phyloP scores from a whole-genome alignment of 2,113 vertebrate genomes.

The Taxidea taxus region DNA sequence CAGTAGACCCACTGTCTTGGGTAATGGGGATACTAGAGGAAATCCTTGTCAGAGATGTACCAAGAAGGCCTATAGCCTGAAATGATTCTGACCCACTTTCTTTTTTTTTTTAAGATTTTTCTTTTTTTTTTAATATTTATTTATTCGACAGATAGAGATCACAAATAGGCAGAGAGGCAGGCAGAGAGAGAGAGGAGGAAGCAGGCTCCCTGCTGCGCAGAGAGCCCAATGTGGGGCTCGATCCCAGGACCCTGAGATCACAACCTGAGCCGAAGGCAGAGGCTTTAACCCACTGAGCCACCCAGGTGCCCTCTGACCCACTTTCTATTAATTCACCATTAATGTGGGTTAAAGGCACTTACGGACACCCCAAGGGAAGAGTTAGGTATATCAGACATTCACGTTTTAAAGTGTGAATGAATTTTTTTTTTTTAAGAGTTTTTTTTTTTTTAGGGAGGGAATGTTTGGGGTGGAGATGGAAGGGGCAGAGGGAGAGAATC shows the following conservation, averaged over 20 bases:
- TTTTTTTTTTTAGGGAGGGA: background rate
- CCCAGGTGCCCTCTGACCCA: too few species aligned
- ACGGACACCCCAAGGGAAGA: background rate
- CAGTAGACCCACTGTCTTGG: background rate
- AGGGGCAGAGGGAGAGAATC: background rate
- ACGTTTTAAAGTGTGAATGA: background rate
- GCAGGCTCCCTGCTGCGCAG: too few species aligned
- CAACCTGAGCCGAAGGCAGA: too few species aligned
- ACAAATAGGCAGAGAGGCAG: too few species aligned
- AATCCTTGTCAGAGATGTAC: background rate
- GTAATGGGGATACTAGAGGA: background rate
- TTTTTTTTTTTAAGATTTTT: too few species aligned
- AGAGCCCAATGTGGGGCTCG: too few species aligned
- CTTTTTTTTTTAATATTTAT: too few species aligned
- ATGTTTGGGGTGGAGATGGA: background rate
- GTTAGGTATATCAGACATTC: background rate
- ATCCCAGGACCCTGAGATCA: too few species aligned
- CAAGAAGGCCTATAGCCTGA: background rate
- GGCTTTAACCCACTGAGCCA: too few species aligned
- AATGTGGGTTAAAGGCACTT: constrained; percentile 19
- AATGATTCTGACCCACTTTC: background rate
- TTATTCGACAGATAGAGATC: too few species aligned
- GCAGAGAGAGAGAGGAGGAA: too few species aligned
- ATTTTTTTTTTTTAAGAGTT: background rate
- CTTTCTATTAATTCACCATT: background rate